These are phyloP conservation scores for Ylistrum balloti DNA, from an alignment of 1,140 invertebrate genomes.

Conservation along the genomic window DNA sequence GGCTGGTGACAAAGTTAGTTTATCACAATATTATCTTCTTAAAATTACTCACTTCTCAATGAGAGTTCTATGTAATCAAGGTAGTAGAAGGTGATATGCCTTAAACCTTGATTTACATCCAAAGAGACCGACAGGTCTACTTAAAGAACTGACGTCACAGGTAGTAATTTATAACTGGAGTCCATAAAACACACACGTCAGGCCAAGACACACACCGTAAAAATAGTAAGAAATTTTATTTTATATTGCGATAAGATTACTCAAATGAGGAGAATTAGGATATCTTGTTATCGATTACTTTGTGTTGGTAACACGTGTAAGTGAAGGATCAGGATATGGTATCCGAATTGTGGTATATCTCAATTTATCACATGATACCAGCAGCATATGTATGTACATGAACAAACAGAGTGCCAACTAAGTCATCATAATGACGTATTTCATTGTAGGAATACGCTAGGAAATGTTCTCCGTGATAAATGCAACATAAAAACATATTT, in stretches of 20 bases:
- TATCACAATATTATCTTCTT: constrained; percentile 14
- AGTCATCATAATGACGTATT: not conserved
- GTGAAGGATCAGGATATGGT: not conserved
- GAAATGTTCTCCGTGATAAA: too few species aligned
- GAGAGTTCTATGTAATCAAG: not conserved
- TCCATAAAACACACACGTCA: not conserved
- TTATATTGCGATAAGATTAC: not conserved
- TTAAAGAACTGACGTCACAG: not conserved
- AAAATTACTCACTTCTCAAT: not conserved
- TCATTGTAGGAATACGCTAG: too few species aligned
- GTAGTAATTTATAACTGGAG: not conserved
- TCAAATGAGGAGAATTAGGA: not conserved
- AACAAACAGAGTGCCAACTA: not conserved
- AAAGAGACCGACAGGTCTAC: not conserved
- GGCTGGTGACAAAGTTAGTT: not conserved
- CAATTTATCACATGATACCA: not conserved
- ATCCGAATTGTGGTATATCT: not conserved
- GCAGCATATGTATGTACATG: not conserved
- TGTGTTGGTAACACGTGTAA: not conserved
- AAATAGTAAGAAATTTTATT: not conserved
- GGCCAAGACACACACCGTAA: not conserved
- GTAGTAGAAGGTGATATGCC: not conserved
- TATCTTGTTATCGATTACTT: not conserved
- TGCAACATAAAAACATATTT: too few species aligned
- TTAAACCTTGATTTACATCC: not conserved